phyloP scores from a whole-genome alignment of 2,113 vertebrate genomes.

The Plotosus lineatus region DNA sequence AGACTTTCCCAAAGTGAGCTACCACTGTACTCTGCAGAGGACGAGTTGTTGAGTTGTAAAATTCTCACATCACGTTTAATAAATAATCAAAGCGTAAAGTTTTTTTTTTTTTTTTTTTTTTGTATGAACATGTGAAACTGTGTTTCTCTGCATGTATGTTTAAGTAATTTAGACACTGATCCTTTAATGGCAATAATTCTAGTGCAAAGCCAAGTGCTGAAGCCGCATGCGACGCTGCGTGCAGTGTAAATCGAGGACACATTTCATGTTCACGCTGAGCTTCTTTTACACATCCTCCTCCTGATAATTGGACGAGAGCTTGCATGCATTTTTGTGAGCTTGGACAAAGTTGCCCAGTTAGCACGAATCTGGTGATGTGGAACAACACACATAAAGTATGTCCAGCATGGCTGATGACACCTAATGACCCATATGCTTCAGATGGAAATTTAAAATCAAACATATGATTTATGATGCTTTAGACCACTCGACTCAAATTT shows the following conservation, averaged over 20 bases:
- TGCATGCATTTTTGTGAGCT: constrained; percentile 51
- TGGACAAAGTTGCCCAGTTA: constrained; percentile 50
- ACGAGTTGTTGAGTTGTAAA: not conserved
- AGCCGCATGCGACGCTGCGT: constrained; percentile 4
- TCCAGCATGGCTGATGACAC: constrained; percentile 45
- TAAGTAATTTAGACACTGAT: not conserved
- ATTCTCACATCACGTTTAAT: not conserved
- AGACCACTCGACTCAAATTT: constrained; percentile 2
- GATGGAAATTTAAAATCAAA: constrained; percentile 50
- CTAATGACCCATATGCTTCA: constrained; percentile 54
- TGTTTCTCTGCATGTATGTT: not conserved
- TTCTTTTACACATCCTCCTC: constrained; percentile 42
- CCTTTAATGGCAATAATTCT: not conserved
- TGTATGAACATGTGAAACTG: not conserved
- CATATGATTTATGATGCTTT: constrained; percentile 36
- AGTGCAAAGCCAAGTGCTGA: not conserved
- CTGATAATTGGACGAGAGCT: constrained; percentile 49
- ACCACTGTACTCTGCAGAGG: too few species aligned
- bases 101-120: not conserved
- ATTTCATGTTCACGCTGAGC: constrained; percentile 35
- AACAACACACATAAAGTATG: constrained; percentile 55
- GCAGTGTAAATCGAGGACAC: constrained; percentile 27
- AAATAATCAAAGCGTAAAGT: not conserved
- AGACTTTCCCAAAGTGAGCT: too few species aligned
- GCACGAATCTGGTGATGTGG: constrained; percentile 46